Percentiles rank a stretch among this genome's conserved stretches.
phyloP scores from a whole-genome alignment of 2,797 vertebrate species.

The Darevskia mixta region DNA sequence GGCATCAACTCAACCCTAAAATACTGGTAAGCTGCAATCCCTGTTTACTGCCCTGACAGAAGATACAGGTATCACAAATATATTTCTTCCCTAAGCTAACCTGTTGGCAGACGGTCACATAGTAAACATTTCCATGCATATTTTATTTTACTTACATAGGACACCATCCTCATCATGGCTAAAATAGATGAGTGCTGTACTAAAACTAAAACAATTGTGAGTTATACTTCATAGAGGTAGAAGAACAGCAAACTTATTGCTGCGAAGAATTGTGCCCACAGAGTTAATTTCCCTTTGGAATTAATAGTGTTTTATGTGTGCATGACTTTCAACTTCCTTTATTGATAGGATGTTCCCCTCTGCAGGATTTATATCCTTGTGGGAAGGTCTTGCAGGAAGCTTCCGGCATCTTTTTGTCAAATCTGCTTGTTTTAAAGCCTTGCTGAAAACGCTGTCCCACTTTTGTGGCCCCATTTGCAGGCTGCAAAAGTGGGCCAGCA shows the following conservation, averaged over 20 bases:
- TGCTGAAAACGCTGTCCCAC: neutral
- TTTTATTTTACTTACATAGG: neutral
- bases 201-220: neutral
- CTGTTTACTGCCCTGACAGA: constrained; percentile 11
- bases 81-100: constrained; percentile 59
- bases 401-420: neutral
- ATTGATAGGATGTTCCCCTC: neutral
- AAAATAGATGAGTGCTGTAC: neutral
- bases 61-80: constrained; percentile 33
- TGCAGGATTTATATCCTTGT: neutral
- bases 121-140: constrained; percentile 37
- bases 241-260: neutral
- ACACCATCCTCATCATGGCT: no score
- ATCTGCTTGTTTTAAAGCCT: neutral
- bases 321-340: neutral
- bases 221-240: neutral
- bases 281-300: neutral
- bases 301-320: neutral
- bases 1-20: constrained; percentile 16
- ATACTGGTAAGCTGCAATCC: constrained; percentile 33
- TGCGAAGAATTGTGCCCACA: neutral
- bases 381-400: neutral
- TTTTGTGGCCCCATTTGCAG: neutral
- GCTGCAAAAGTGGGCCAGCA: neutral
- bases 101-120: constrained; percentile 31